Percentiles rank a stretch among this genome's conserved stretches.
Evolutionary conservation across 2,113 vertebrate genomes (phyloP).

Genomic region (Crotophaga sulcirostris): DNA sequence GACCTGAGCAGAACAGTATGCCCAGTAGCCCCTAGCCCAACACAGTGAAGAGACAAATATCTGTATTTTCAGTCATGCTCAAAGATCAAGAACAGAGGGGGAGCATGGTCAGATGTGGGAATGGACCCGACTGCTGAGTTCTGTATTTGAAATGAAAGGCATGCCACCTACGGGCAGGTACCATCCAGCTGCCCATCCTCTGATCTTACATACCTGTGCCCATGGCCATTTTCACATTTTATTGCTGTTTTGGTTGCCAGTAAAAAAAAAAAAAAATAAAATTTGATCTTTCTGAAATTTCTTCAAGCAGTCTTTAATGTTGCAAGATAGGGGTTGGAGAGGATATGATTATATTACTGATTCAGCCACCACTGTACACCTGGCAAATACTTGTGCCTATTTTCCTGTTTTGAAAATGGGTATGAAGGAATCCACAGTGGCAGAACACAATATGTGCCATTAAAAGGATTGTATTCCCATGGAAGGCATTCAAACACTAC

Average conservation of each 20-base stretch:
- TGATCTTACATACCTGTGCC: background rate
- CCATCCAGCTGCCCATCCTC: background rate
- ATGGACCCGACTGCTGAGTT: background rate
- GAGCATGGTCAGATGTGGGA: background rate
- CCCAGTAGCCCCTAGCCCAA: background rate
- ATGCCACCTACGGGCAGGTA: slow-evolving; percentile 41
- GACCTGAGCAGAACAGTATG: background rate
- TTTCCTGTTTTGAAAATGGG: background rate
- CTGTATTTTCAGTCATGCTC: background rate
- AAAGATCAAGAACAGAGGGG: background rate
- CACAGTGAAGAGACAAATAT: background rate
- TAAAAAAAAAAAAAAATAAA: background rate
- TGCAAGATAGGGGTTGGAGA: background rate
- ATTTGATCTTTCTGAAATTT: background rate
- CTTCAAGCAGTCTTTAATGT: background rate
- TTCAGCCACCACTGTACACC: background rate
- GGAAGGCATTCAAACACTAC: background rate
- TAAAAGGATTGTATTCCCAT: background rate
- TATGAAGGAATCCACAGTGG: background rate
- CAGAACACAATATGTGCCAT: background rate
- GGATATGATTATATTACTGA: background rate
- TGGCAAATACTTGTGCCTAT: background rate
- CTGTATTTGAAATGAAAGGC: background rate
- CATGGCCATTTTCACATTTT: background rate
- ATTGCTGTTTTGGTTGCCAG: background rate